A percentile compares a stretch with the other conserved stretches of the same genome.
These are phyloP conservation scores for Ectemnius continuus DNA, from an alignment of 2,888 invertebrate species.

Conservation along the genomic window DNA sequence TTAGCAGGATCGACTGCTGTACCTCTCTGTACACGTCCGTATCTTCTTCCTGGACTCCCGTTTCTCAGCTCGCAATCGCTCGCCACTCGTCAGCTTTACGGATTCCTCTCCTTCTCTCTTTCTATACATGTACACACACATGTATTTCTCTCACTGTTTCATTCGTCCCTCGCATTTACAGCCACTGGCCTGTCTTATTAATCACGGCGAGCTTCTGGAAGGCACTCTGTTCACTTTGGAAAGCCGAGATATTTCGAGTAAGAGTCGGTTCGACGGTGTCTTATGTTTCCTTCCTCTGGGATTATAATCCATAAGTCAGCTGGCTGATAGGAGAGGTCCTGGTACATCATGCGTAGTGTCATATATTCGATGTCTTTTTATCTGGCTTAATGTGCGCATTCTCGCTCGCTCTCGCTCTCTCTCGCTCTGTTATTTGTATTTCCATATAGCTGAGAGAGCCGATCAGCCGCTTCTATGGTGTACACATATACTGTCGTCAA, in stretches of 20 bases:
- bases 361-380: neutral
- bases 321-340: neutral
- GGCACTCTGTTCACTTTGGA: neutral
- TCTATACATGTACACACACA: slow-evolving; percentile 37
- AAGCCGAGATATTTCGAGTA: too few relatives aligned
- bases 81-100: neutral
- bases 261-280: neutral
- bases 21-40: slow-evolving; percentile 3
- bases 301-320: slow-evolving; percentile 5
- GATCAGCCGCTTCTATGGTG: slow-evolving; percentile 16
- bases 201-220: slow-evolving; percentile 7
- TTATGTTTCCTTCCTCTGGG: slow-evolving; percentile 6
- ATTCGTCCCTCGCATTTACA: neutral
- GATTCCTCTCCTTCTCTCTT: slow-evolving; percentile 14
- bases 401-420: neutral
- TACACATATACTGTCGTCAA: slow-evolving; percentile 17
- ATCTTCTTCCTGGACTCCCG: slow-evolving; percentile 32
- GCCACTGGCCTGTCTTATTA: slow-evolving; percentile 6
- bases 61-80: slow-evolving; percentile 19
- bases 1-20: slow-evolving; percentile 10
- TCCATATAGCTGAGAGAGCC: slow-evolving; percentile 23
- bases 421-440: slow-evolving; percentile 29
- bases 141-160: slow-evolving; percentile 25
- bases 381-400: neutral
- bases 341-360: neutral